Conservation (phyloP, 2,113 vertebrate species). For the Phyllopteryx taeniolatus region DNA sequence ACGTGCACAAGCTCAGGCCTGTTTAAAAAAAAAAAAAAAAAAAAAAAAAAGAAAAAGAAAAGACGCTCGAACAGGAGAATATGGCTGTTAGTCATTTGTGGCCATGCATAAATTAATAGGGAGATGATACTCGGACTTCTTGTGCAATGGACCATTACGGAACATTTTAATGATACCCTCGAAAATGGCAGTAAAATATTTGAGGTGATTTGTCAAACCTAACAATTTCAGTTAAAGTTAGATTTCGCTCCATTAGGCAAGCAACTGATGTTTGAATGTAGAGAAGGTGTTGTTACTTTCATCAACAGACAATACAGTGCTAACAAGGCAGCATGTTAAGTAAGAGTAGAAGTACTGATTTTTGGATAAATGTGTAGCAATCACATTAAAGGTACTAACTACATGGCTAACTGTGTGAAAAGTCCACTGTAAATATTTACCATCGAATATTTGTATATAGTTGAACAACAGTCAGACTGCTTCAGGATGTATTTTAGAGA, state of each 20-base stretch:
- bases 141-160: not conserved
- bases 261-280: not conserved
- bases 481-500: too few relatives aligned
- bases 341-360: not conserved
- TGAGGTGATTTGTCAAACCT: not conserved
- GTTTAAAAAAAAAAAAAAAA: not conserved
- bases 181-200: not conserved
- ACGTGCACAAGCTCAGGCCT: not conserved
- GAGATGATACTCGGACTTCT: not conserved
- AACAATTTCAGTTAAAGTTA: not conserved
- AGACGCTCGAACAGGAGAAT: not conserved
- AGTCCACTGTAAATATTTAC: not conserved
- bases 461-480: too few relatives aligned
- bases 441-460: not conserved
- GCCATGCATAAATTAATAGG: not conserved
- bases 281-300: not conserved
- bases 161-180: not conserved
- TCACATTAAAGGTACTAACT: not conserved
- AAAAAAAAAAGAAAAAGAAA: too few relatives aligned
- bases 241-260: not conserved
- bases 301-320: not conserved
- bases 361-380: not conserved
- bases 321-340: not conserved
- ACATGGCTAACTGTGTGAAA: not conserved
- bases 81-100: not conserved